Base-by-base conservation (phyloP, 1,140 invertebrate species). In the Patella vulgata region DNA sequence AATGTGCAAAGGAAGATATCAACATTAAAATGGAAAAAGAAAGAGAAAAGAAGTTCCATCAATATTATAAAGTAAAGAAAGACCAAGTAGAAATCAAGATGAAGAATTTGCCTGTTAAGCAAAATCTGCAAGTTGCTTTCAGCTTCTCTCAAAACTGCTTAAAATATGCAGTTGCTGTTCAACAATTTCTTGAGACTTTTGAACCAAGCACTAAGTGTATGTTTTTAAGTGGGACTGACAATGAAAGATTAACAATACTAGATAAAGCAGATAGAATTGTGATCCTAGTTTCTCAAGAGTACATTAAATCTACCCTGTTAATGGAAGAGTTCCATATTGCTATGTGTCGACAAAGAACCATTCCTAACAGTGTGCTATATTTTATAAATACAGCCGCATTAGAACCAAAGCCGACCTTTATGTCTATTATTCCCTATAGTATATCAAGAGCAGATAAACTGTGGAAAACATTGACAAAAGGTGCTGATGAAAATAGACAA, bases 241-340 rank as follows among this genome's bases (percentile, higher is more conserved):
- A 63, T 6, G 39, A 44, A 5, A 59, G 58, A 27, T 31, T 74
- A 6, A 47, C 68, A 23, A 39, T 57, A 36, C 14, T 77, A 25
- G 70, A 77, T 30, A 56, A 47, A 14, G 60, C 72, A 3, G 58
- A 64, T 40, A 43, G 62, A 11, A 66, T 77, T 17, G 63, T 77
- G 6, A 30, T 69, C 8, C 63, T 77, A 44, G 54, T 77, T 17
- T 73, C 68, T 21, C 58, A 70, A 2, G 62, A 72, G 11, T 73
- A 61, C 31, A 12, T 73, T 14, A 25, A 55, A 6, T 69, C 70
- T 12, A 8, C 30, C 17, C 47, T 60, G 17, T 64, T 64, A 11
- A 47, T 68, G 25, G 63, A 77, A 23, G 72, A 74, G 53, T 59
- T 77, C 11, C 70, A 72, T 48, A 61, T 70, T 0, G 61, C 58